Percentiles rank a stretch among this genome's conserved stretches.
These are phyloP conservation scores for Dissostichus mawsoni DNA, from an alignment of 2,113 vertebrate species.

Conservation along the genomic window DNA sequence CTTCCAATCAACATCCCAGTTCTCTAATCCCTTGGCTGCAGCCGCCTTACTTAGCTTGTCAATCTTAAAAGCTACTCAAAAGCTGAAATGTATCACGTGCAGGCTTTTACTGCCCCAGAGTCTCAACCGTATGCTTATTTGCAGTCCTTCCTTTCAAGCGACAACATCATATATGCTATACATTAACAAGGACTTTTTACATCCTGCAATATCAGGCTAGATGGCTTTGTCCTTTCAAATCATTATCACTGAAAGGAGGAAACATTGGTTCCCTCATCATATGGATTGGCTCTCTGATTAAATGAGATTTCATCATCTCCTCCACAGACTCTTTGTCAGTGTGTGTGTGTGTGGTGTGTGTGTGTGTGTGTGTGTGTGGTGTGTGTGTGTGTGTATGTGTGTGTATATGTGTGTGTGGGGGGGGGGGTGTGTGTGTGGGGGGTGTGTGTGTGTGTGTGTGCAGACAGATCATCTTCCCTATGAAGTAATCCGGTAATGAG, in stretches of 20 bases:
- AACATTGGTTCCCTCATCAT: constrained; percentile 62
- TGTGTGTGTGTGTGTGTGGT: no score
- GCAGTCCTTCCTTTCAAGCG: constrained; percentile 12
- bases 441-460: constrained; percentile 23
- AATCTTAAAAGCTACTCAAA: constrained; percentile 36
- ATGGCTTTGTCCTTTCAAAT: constrained; percentile 71
- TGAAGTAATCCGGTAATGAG: constrained; percentile 77
- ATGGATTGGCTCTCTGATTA: constrained; percentile 65
- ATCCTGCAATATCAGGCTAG: constrained; percentile 36
- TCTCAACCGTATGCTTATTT: constrained; percentile 8
- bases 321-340: constrained; percentile 26
- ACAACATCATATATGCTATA: constrained; percentile 32
- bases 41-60: constrained; percentile 31
- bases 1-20: constrained; percentile 28
- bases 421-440: no score
- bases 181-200: constrained; percentile 45
- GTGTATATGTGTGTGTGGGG: no score
- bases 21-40: constrained; percentile 26
- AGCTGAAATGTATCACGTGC: constrained; percentile 36
- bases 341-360: constrained; percentile 19
- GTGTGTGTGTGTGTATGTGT: no score
- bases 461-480: constrained; percentile 71
- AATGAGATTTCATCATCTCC: constrained; percentile 68
- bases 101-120: constrained; percentile 22
- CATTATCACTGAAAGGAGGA: constrained; percentile 70